Conservation (phyloP, 2,888 invertebrate species). For the Nemoura dubitans region DNA sequence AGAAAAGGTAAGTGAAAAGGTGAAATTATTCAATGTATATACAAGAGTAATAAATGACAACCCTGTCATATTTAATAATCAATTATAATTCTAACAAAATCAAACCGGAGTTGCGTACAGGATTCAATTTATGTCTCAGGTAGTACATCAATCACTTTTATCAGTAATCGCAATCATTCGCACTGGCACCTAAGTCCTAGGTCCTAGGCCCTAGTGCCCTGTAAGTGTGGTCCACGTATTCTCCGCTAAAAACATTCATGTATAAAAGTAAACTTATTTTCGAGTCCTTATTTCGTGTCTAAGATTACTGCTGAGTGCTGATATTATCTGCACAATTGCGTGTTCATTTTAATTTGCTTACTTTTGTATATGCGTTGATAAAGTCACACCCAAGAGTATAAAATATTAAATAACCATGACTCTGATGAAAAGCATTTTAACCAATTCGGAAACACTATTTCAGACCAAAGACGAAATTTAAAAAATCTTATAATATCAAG, state of each 20-base stretch:
- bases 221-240: neutral
- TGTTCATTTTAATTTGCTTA: neutral
- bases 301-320: neutral
- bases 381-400: neutral
- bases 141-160: constrained; percentile 7
- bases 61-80: neutral
- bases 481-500: neutral
- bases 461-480: no score
- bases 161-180: neutral
- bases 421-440: neutral
- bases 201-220: neutral
- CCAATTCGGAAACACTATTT: neutral
- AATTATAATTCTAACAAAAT: neutral
- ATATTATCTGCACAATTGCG: neutral
- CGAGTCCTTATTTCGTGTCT: neutral
- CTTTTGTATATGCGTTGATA: neutral
- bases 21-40: neutral
- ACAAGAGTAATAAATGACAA: neutral
- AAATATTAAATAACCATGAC: neutral
- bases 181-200: no score
- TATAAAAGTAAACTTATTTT: neutral
- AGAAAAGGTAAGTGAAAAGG: neutral
- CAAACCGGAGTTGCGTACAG: neutral
- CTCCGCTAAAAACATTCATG: neutral
- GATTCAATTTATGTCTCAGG: constrained; percentile 7